Evolutionary conservation across 2,888 invertebrate species (phyloP), one percentile per base, ranked within the genome.

Genomic region (Tenthredo mesomela): DNA sequence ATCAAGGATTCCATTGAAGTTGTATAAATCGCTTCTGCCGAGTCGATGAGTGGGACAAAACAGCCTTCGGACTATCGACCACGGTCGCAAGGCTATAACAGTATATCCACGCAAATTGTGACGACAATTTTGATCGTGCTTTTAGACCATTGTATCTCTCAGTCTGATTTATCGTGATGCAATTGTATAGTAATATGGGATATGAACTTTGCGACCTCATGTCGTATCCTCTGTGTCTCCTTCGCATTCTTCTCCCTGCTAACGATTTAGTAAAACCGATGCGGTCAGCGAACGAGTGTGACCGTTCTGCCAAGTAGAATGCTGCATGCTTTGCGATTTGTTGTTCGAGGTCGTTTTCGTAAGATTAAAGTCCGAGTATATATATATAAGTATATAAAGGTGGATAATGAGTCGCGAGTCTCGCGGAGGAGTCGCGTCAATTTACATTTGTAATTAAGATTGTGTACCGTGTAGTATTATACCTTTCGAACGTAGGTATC

Each of bases 1-100:
- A 89, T 87, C 89, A 89, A 90, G 90, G 89, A 88, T 89, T 89
- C 88, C 88, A 87, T 84, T 88, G 89, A 89, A 90, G 86, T 88
- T 88, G 88, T 89, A 89, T 88, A 88, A 89, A 89, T 90, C 88
- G 89, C 88, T 85, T 87, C 77, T 85, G 71, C 77, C 84, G 84
- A 54, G 43, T 54, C 50, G 77, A 58, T 73, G 85, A 84, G 86
- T 84, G 83, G 85, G 85, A 84, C 83, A 84, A 50, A 47, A 85
- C 84, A 85, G 87, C 87, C 87, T 87, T 87, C 87, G 87, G 75
- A 50, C 84, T 80, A 80, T 80, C 80, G 82, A 82, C 82, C 67
- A 82, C 70, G 82, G 65, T 82, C 82, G 67, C 82, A 54, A 58
- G 21, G 47, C 47, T 61, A 21, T n/a, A 58, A 80, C 37, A 29